Evolutionary conservation across 2,888 invertebrate species (phyloP).

Genomic region (Drosophila stalkeri): DNA sequence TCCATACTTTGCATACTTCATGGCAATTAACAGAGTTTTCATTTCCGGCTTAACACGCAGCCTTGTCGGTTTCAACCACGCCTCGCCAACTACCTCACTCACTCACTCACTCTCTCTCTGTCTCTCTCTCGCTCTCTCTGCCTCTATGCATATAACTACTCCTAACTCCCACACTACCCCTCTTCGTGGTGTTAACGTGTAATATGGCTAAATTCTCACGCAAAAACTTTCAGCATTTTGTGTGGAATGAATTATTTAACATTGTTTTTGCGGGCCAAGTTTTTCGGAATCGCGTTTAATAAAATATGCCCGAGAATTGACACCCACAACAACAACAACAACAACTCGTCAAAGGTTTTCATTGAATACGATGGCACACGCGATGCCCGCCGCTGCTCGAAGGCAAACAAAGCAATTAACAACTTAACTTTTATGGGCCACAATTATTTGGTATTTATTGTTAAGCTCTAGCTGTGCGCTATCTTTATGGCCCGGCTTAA

Average conservation of each 20-base stretch:
- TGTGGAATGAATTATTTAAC: constrained; percentile 74
- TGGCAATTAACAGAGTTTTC: constrained; percentile 75
- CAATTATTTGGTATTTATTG: constrained; percentile 77
- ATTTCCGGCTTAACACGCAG: constrained; percentile 75
- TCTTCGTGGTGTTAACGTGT: constrained; percentile 47
- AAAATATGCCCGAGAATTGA: constrained; percentile 63
- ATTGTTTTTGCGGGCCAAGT: constrained; percentile 59
- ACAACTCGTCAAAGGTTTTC: constrained; percentile 57
- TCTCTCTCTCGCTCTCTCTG: neutral
- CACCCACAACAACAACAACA: constrained; percentile 28
- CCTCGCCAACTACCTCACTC: neutral
- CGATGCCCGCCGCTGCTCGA: constrained; percentile 25
- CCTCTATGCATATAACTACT: neutral
- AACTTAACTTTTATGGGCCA: constrained; percentile 74
- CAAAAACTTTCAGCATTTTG: constrained; percentile 68
- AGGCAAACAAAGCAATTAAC: constrained; percentile 69
- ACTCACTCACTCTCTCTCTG: neutral
- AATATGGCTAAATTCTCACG: constrained; percentile 78
- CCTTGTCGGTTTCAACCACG: constrained; percentile 16
- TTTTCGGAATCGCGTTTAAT: constrained; percentile 45
- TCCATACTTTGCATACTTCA: constrained; percentile 69
- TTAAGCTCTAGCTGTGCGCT: constrained; percentile 55
- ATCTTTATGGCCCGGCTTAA: constrained; percentile 66
- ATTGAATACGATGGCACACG: constrained; percentile 45
- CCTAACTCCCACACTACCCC: neutral